Conservation (phyloP, 2,888 invertebrate species). For the Aquatica leii region DNA sequence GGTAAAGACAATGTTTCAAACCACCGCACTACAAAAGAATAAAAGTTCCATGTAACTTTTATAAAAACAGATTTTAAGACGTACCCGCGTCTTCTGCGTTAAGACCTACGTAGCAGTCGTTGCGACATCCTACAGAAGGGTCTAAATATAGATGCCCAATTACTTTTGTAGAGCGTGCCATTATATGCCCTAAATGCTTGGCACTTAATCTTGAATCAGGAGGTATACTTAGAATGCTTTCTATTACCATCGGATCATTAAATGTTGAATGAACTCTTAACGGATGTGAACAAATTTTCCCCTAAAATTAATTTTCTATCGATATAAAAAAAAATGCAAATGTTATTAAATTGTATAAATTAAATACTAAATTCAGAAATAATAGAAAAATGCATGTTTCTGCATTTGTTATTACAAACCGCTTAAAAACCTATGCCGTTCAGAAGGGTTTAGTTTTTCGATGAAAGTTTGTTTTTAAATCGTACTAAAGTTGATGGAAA, state of each 20-base stretch:
- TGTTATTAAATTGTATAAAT: too few relatives aligned
- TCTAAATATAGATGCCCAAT: constrained; percentile 75
- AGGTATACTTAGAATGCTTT: constrained; percentile 69
- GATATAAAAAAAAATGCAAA: too few relatives aligned
- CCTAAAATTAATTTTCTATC: constrained; percentile 63
- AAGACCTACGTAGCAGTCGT: constrained; percentile 81
- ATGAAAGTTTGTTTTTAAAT: too few relatives aligned
- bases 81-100: constrained; percentile 71
- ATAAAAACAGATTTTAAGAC: background rate
- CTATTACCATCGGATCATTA: constrained; percentile 80
- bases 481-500: too few relatives aligned
- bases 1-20: constrained; percentile 70
- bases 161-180: constrained; percentile 62
- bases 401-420: too few relatives aligned
- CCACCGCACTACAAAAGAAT: constrained; percentile 63
- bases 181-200: constrained; percentile 62
- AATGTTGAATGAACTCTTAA: constrained; percentile 85
- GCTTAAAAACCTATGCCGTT: too few relatives aligned
- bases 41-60: background rate
- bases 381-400: too few relatives aligned
- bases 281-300: constrained; percentile 78
- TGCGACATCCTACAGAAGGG: constrained; percentile 74
- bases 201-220: constrained; percentile 70
- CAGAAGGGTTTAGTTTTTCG: too few relatives aligned
- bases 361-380: too few relatives aligned